A percentile compares a stretch with the other conserved stretches of the same genome.
phyloP scores from a whole-genome alignment of 2,888 invertebrate genomes.

The Caenorhabditis sp. region DNA sequence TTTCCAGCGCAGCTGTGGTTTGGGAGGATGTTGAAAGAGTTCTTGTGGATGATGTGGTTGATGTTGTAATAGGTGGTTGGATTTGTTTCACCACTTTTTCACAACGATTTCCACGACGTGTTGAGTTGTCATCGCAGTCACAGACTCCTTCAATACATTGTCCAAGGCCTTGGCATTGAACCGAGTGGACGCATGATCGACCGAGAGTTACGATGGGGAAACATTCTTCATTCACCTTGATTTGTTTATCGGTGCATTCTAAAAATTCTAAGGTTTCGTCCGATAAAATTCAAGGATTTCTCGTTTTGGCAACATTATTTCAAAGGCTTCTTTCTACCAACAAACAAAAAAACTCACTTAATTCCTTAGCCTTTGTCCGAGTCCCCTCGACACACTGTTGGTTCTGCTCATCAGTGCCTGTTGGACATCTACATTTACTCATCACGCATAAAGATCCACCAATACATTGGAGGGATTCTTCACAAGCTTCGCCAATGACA shows the following conservation, averaged over 20 bases:
- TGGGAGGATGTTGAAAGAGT: slow-evolving; percentile 2
- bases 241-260: slow-evolving; percentile 46
- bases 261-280: too few species aligned
- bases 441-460: slow-evolving; percentile 43
- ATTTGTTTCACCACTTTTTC: slow-evolving; percentile 38
- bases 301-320: not conserved
- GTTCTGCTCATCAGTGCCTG: slow-evolving; percentile 38
- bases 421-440: slow-evolving; percentile 43
- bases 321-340: not conserved
- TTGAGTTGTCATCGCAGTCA: slow-evolving; percentile 41
- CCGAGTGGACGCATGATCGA: slow-evolving; percentile 44
- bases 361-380: not conserved
- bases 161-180: slow-evolving; percentile 47
- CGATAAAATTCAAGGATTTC: too few species aligned
- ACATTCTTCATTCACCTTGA: slow-evolving; percentile 53
- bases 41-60: slow-evolving; percentile 5
- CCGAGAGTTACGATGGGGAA: slow-evolving; percentile 51
- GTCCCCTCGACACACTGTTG: slow-evolving; percentile 41
- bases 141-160: slow-evolving; percentile 52
- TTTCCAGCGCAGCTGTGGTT: slow-evolving; percentile 5
- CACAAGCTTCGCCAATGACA: slow-evolving; percentile 47
- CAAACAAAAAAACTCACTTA: slow-evolving; percentile 15
- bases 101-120: slow-evolving; percentile 41
- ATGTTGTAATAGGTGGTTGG: slow-evolving; percentile 31
- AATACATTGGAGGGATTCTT: slow-evolving; percentile 45